phyloP scores from a whole-genome alignment of 2,888 invertebrate genomes.

The Megastigmus dorsalis region DNA sequence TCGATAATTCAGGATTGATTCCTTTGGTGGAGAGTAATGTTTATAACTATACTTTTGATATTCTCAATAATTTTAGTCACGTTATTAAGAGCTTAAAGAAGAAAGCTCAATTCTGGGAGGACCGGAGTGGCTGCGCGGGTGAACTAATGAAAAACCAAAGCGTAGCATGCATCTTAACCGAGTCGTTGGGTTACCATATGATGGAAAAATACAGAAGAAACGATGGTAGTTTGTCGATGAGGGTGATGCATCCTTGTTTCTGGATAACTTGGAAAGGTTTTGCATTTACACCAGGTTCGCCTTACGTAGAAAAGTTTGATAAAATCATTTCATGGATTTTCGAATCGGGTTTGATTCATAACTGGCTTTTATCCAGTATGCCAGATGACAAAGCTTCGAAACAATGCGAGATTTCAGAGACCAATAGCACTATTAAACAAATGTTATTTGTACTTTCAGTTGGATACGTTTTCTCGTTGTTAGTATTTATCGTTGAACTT shows the following conservation, averaged over 20 bases:
- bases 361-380: too few relatives aligned
- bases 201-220: neutral
- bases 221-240: neutral
- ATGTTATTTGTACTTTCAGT: neutral
- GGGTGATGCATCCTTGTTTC: slow-evolving; percentile 44
- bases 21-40: slow-evolving; percentile 27
- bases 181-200: neutral
- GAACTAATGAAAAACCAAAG: neutral
- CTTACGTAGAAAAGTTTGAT: slow-evolving; percentile 45
- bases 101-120: neutral
- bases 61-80: neutral
- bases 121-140: neutral
- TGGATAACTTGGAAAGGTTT: slow-evolving; percentile 42
- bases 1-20: slow-evolving; percentile 49
- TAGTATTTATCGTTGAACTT: neutral
- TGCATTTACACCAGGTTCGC: slow-evolving; percentile 39
- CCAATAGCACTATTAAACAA: neutral
- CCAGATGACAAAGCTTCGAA: too few relatives aligned
- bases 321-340: slow-evolving; percentile 7
- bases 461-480: neutral
- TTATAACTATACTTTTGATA: slow-evolving; percentile 42
- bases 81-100: neutral
- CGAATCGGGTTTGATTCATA: slow-evolving; percentile 20
- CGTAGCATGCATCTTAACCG: neutral
- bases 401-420: too few relatives aligned